phyloP scores from a whole-genome alignment of 2,888 invertebrate genomes.

The Drosophila austrosaltans region DNA sequence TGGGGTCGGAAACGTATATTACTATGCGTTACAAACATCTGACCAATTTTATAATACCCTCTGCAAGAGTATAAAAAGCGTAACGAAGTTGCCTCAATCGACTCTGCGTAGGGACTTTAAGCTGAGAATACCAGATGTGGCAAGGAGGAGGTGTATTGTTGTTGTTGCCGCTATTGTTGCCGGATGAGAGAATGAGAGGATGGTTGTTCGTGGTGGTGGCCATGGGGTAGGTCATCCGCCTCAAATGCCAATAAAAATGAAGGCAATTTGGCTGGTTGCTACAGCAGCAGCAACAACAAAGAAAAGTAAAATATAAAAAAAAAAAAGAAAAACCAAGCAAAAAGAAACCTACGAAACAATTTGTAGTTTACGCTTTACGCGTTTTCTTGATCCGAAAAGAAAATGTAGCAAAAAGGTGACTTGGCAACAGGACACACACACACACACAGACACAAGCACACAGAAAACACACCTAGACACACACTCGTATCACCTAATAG shows the following conservation, averaged over 20 bases:
- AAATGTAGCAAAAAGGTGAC: conserved; percentile 41
- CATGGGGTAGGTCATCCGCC: conserved; percentile 35
- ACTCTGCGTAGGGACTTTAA: conserved; percentile 18
- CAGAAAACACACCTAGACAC: not conserved
- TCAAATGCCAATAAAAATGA: conserved; percentile 71
- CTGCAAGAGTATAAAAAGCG: conserved; percentile 19
- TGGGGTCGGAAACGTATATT: too few species aligned
- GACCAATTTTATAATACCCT: too few species aligned
- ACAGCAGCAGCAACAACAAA: conserved; percentile 41
- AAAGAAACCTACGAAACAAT: conserved; percentile 56
- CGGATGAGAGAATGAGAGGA: not conserved
- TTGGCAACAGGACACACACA: conserved; percentile 37
- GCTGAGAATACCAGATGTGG: conserved; percentile 13
- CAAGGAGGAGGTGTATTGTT: not conserved
- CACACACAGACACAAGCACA: conserved; percentile 13
- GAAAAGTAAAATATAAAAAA: conserved; percentile 22
- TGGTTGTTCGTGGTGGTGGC: not conserved
- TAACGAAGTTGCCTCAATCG: conserved; percentile 62
- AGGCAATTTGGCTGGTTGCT: conserved; percentile 65
- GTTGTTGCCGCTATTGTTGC: not conserved
- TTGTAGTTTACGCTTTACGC: conserved; percentile 71
- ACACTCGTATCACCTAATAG: conserved; percentile 50
- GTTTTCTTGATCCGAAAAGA: conserved; percentile 44
- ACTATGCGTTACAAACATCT: too few species aligned
- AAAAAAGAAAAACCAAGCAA: too few species aligned